Conservation (phyloP, 1,140 invertebrate genomes). For the Leptopilina boulardi region DNA sequence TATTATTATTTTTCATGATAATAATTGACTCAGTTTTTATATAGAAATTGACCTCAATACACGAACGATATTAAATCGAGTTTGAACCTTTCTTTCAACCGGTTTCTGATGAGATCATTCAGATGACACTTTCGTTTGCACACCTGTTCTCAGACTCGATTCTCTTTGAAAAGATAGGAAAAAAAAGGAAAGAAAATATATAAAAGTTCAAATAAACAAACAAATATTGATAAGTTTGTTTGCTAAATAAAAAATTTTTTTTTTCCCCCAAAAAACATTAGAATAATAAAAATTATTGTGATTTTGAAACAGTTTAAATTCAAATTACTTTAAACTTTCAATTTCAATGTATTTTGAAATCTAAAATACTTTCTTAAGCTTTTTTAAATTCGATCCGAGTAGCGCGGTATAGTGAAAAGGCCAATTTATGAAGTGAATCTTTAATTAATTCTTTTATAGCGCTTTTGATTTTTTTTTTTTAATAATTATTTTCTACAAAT, state of each 20-base stretch:
- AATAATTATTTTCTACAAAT: not conserved
- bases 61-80: slow-evolving; percentile 15
- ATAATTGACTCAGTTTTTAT: not conserved
- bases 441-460: not conserved
- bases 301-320: not conserved
- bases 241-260: too few species aligned
- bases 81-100: slow-evolving; percentile 17
- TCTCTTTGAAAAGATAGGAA: not conserved
- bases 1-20: not conserved
- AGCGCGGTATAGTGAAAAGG: not conserved
- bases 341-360: not conserved
- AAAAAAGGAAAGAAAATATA: not conserved
- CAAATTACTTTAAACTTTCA: slow-evolving; percentile 13
- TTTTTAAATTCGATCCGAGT: not conserved
- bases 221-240: not conserved
- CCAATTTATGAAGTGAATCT: not conserved
- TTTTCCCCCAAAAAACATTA: not conserved
- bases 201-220: not conserved
- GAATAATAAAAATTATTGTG: not conserved
- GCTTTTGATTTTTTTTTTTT: not conserved
- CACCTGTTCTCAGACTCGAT: slow-evolving; percentile 1
- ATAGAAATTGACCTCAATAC: slow-evolving; percentile 20
- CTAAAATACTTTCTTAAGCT: not conserved
- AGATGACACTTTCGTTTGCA: slow-evolving; percentile 28
- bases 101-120: slow-evolving; percentile 19